Base-by-base conservation (phyloP, 2,888 invertebrate species). In the Biston stratarius region DNA sequence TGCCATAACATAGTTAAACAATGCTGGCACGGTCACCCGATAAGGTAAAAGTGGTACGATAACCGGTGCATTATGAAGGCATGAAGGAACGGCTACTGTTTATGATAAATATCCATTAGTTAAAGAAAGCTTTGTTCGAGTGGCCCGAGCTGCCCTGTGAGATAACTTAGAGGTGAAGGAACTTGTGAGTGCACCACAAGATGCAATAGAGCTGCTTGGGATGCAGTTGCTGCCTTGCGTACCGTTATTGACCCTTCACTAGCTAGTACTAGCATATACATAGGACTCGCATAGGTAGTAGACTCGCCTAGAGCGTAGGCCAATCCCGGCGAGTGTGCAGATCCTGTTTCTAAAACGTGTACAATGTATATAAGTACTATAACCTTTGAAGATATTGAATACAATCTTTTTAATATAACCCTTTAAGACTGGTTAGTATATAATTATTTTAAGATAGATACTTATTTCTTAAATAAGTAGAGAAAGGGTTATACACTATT, bases 191-290 rank as follows among this genome's bases (percentile, higher is more conserved):
- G 84, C 76, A 82, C 77, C 84, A 83, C 84, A 83, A 83, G 88
- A 87, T 91, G 90, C 91, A 89, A 86, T 82, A 81, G 82, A 77
- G 76, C 82, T 82, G 82, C 79, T 88, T 87, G 84, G 84, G 82
- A 88, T 90, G 92, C 91, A 83, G 80, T 83, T 79, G 78, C 73
- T 82, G 85, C 81, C 77, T 81, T 75, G 71, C 72, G 72, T 89
- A 86, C 92, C 90, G 92, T 93, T 92, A 91, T 67, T 83, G 88
- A 87, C 89, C 88, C 85, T 83, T 80, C 86, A 80, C 76, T 79
- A 76, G 69, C 70, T 61, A 58, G 33, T 15, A 34, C 57, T 59
- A 59, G 59, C 51, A 52, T 65, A 66, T 69, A 69, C 59, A 61
- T 68, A 72, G 67, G 49, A 57, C 48, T 59, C 62, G 47, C 70